Percentiles rank a stretch among this genome's conserved stretches.
phyloP scores from a whole-genome alignment of 2,113 vertebrate genomes.

The Procavia capensis region DNA sequence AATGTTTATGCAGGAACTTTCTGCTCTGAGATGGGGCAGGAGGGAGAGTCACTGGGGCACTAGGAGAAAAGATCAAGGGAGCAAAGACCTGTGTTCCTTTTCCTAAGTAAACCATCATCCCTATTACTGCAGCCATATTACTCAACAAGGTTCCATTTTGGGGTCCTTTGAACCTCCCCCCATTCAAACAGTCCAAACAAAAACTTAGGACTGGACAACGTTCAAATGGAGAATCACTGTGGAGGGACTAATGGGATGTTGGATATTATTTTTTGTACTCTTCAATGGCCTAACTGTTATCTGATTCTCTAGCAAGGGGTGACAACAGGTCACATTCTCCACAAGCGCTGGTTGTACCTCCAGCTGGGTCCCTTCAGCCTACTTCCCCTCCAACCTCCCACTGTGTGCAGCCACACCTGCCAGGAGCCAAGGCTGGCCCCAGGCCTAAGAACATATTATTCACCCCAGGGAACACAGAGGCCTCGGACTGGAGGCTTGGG shows the following conservation, averaged over 20 bases:
- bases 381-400: not conserved
- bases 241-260: not conserved
- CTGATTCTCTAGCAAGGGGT: conserved; percentile 10
- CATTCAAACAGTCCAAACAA: not conserved
- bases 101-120: not conserved
- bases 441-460: conserved; percentile 36
- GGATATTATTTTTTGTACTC: not conserved
- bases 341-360: conserved; percentile 19
- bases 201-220: conserved; percentile 17
- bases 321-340: conserved; percentile 51
- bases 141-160: not conserved
- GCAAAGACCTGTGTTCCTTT: not conserved
- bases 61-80: not conserved
- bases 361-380: not conserved
- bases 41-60: not conserved
- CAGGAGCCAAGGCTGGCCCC: not conserved
- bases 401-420: not conserved
- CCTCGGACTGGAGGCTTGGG: not conserved
- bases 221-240: not conserved
- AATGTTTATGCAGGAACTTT: conserved; percentile 74
- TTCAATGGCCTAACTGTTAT: conserved; percentile 42
- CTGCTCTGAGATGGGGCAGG: not conserved
- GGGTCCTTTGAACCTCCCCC: not conserved
- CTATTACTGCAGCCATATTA: not conserved
- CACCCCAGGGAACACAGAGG: not conserved